Percentiles rank a stretch among this genome's conserved stretches.
phyloP scores from a whole-genome alignment of 37 sponge, comb jelly and placozoan species.

The Cladorhizidae sp. region DNA sequence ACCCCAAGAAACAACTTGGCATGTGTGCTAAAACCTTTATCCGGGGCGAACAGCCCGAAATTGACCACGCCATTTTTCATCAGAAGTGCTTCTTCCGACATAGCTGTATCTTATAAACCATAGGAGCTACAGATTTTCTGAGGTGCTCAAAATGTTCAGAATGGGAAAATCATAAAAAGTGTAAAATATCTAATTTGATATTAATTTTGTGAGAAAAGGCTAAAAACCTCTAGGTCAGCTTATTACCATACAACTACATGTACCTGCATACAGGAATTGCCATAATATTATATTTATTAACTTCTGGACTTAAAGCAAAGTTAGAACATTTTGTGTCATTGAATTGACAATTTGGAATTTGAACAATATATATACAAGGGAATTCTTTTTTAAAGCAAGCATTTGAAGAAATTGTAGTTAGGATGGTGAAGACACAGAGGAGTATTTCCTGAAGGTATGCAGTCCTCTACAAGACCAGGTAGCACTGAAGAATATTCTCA shows the following conservation, averaged over 20 bases:
- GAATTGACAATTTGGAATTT: no score
- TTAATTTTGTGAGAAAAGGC: not conserved
- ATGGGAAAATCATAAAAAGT: not conserved
- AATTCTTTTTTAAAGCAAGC: not conserved
- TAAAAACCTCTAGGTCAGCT: not conserved
- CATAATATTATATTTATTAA: no score
- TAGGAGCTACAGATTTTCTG: constrained; percentile 7
- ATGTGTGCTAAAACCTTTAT: constrained; percentile 1
- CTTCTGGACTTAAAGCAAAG: no score
- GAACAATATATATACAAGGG: not conserved
- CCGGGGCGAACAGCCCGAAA: constrained; percentile 5
- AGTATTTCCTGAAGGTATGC: constrained; percentile 7
- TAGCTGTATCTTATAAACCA: not conserved
- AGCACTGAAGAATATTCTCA: constrained; percentile 9
- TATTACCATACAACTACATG: not conserved
- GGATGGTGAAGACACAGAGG: not conserved
- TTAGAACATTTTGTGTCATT: no score
- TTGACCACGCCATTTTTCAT: constrained; percentile 6
- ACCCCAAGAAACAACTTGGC: constrained; percentile 1
- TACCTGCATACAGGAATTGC: no score
- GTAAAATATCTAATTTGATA: not conserved
- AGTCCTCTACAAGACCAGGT: constrained; percentile 5
- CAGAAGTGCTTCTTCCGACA: not conserved
- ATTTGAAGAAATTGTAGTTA: not conserved
- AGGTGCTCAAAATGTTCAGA: constrained; percentile 15